Evolutionary conservation across 2,113 vertebrate species (phyloP).

Genomic region (Myxocyprinus asiaticus): DNA sequence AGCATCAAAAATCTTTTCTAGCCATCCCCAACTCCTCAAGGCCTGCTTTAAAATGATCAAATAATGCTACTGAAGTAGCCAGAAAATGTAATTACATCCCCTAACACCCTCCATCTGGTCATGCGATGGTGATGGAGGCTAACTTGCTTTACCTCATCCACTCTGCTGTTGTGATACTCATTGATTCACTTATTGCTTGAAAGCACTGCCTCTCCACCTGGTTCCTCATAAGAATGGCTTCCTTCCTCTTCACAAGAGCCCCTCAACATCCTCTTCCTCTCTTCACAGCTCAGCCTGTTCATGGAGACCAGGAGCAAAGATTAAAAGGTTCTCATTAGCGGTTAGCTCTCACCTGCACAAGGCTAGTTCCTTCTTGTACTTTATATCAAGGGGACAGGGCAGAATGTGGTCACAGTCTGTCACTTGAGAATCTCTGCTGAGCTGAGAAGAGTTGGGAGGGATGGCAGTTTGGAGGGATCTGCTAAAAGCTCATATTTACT

Average conservation of each 20-base stretch:
- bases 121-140: background rate
- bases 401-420: constrained; percentile 7
- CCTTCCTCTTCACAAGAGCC: background rate
- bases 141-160: constrained; percentile 19
- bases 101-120: constrained; percentile 27
- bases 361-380: background rate
- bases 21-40: constrained; percentile 38
- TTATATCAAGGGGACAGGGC: background rate
- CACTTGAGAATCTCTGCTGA: background rate
- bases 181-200: background rate
- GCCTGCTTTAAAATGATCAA: constrained; percentile 52
- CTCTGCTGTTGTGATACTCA: background rate
- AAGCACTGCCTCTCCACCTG: background rate
- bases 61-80: constrained; percentile 48
- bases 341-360: background rate
- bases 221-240: constrained; percentile 2
- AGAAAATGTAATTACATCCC: constrained; percentile 53
- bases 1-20: constrained; percentile 24
- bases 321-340: constrained; percentile 39
- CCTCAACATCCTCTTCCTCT: background rate
- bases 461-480: no score
- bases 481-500: background rate
- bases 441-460: background rate
- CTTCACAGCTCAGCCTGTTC: background rate
- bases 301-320: constrained; percentile 10